Conservation (phyloP, 2,888 invertebrate genomes). For the Drosophila kambysellisi region DNA sequence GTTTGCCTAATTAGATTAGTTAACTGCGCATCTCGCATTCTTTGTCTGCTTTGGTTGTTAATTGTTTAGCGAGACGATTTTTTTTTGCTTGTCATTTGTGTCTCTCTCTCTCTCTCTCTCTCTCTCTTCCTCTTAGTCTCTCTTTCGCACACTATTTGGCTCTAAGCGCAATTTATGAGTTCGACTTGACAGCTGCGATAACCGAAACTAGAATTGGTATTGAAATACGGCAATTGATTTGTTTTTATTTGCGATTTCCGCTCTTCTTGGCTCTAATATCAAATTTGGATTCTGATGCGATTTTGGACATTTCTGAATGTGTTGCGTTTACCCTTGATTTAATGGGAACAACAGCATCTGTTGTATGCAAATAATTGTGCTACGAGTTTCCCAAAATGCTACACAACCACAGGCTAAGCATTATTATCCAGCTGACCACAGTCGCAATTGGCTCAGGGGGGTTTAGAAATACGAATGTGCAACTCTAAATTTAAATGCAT, state of each 20-base stretch:
- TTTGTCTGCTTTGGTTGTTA: conserved; percentile 29
- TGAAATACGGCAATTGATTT: conserved; percentile 19
- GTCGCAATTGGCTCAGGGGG: background rate
- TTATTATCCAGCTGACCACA: conserved; percentile 1
- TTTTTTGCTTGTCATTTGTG: conserved; percentile 34
- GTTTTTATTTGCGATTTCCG: conserved; percentile 22
- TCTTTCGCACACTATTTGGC: background rate
- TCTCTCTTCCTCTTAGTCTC: background rate
- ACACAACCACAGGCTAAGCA: conserved; percentile 4
- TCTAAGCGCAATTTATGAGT: background rate
- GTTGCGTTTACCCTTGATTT: conserved; percentile 39
- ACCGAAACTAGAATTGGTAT: conserved; percentile 4
- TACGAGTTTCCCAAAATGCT: conserved; percentile 18
- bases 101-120: background rate
- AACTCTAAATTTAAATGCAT: background rate
- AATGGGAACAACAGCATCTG: conserved; percentile 49
- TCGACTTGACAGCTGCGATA: background rate
- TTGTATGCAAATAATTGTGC: conserved; percentile 30
- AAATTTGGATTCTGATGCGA: conserved; percentile 17
- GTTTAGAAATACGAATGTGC: background rate
- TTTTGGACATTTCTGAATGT: conserved; percentile 19
- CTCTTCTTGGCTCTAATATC: conserved; percentile 30
- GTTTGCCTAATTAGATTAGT: conserved; percentile 79
- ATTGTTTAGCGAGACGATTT: conserved; percentile 29
- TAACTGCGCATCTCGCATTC: conserved; percentile 62